These are phyloP conservation scores for Speoplatyrhinus poulsoni DNA, from an alignment of 2,113 vertebrate species.

Conservation along the genomic window DNA sequence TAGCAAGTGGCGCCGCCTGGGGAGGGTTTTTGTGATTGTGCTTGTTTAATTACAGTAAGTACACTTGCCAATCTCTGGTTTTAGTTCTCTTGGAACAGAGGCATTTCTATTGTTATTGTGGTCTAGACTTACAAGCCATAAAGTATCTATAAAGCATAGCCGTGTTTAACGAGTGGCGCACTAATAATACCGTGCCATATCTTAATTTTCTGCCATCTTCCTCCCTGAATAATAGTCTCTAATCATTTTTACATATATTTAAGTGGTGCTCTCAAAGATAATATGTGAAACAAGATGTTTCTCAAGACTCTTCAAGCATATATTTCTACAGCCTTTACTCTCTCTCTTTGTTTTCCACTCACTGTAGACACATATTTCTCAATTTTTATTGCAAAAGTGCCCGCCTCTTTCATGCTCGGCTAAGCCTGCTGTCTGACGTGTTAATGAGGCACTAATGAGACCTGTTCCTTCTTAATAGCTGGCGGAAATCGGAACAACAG, in stretches of 20 bases:
- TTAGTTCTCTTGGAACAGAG: background rate
- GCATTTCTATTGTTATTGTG: no score
- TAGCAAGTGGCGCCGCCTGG: no score
- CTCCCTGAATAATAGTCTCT: conserved; percentile 26
- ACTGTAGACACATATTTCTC: background rate
- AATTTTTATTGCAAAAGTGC: background rate
- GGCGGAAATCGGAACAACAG: conserved; percentile 29
- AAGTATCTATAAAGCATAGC: background rate
- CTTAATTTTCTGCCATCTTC: background rate
- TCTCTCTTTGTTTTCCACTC: background rate
- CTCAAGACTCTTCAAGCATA: conserved; percentile 17
- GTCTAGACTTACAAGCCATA: no score
- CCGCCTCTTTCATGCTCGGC: conserved; percentile 19
- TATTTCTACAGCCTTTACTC: conserved; percentile 1
- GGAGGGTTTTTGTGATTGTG: no score
- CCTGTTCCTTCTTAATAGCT: conserved; percentile 57
- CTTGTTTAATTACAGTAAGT: no score
- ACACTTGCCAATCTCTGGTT: no score
- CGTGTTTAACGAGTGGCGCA: background rate
- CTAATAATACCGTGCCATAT: conserved; percentile 22
- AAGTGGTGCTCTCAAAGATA: background rate
- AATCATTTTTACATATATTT: conserved; percentile 32
- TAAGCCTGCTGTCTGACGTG: conserved; percentile 58
- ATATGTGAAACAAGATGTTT: conserved; percentile 16
- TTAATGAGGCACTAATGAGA: conserved; percentile 70